Percentiles rank a stretch among this genome's conserved stretches.
Conservation (phyloP, 2,797 vertebrate genomes). For the Ctenopoma multispine region DNA sequence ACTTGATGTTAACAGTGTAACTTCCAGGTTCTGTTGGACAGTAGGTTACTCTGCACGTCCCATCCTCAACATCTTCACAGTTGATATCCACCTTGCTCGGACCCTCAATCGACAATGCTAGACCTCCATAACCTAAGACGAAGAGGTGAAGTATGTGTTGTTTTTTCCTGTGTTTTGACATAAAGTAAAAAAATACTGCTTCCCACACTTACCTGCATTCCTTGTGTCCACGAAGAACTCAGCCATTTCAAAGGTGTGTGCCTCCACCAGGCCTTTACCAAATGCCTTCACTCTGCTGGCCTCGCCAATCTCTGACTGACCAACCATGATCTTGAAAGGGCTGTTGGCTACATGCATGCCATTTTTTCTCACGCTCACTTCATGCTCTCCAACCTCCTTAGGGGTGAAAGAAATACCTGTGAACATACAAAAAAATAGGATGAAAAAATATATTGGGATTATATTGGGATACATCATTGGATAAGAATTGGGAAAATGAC, state of each 20-base stretch:
- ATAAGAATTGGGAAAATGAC: neutral
- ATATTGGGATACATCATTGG: neutral
- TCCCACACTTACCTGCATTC: conserved; percentile 88
- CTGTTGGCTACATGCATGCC: conserved; percentile 96
- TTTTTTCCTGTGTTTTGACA: neutral
- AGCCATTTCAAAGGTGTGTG: conserved; percentile 91
- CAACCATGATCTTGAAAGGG: conserved; percentile 98
- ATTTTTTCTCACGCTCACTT: conserved; percentile 94
- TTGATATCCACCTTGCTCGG: conserved; percentile 99
- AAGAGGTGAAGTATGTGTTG: neutral
- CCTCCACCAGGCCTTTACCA: conserved; percentile 93
- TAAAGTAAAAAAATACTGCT: too few species aligned
- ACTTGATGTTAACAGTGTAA: conserved; percentile 97
- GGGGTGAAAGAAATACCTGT: conserved; percentile 97
- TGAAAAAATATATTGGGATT: neutral
- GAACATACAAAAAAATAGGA: neutral
- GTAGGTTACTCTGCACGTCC: conserved; percentile 96
- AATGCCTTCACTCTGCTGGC: conserved; percentile 95
- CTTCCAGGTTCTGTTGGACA: conserved; percentile 96
- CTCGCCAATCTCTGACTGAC: conserved; percentile 95
- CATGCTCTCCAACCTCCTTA: conserved; percentile 97
- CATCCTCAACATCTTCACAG: conserved; percentile 95
- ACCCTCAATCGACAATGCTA: conserved; percentile 95
- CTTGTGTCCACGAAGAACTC: conserved; percentile 98
- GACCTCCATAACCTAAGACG: conserved; percentile 92